Conservation (phyloP, 2,888 invertebrate genomes). For the Bugulina stolonifera region DNA sequence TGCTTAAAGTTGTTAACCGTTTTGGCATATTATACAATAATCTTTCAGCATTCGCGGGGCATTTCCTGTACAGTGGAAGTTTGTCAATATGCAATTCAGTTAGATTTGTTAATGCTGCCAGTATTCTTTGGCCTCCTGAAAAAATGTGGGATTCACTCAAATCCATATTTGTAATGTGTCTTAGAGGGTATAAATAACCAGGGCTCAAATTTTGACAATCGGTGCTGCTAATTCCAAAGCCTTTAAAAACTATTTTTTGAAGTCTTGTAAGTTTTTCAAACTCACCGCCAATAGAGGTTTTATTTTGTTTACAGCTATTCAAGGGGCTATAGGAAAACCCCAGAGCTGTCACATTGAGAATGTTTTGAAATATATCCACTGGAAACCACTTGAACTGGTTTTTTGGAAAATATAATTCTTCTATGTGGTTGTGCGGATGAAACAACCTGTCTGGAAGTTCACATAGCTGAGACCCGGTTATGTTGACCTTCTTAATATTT, state of each 20-base stretch:
- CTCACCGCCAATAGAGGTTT: neutral
- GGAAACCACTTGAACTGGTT: neutral
- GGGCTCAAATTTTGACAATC: neutral
- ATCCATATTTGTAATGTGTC: neutral
- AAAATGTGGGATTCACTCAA: neutral
- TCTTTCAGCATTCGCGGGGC: neutral
- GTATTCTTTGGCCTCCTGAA: neutral
- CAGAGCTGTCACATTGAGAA: neutral
- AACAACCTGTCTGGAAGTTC: neutral
- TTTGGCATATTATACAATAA: neutral
- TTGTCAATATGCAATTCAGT: neutral
- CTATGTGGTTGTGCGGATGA: neutral
- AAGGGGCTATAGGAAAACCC: neutral
- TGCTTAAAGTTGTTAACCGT: neutral
- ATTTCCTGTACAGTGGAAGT: neutral
- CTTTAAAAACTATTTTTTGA: neutral
- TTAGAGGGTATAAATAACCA: neutral
- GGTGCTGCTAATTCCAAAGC: neutral
- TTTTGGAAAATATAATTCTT: neutral
- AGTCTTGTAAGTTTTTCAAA: neutral
- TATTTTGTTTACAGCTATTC: neutral
- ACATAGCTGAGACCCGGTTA: neutral
- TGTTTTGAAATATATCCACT: neutral
- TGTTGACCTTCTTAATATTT: neutral
- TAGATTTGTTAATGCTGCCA: neutral